Percentiles rank a stretch among this genome's conserved stretches.
phyloP scores from a whole-genome alignment of 2,797 vertebrate genomes.

The Hydrophis major region DNA sequence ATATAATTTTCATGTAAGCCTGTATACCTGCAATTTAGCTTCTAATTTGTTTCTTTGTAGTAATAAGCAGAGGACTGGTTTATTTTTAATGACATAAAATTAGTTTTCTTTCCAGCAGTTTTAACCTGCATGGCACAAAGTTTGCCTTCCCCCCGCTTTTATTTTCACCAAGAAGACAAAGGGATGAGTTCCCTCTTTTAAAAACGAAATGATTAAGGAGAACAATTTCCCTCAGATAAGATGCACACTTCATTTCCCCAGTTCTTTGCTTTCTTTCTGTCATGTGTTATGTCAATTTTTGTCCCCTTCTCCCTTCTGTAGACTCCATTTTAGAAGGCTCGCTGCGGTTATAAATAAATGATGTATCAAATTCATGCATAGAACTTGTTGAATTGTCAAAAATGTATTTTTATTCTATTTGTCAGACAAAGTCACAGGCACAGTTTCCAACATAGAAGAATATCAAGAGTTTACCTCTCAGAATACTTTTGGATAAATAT shows the following conservation, averaged over 20 bases:
- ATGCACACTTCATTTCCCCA: conserved; percentile 2
- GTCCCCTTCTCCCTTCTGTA: neutral
- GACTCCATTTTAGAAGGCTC: neutral
- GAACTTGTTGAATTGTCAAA: neutral
- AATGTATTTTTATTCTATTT: neutral
- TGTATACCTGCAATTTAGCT: neutral
- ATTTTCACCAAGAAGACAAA: conserved; percentile 42
- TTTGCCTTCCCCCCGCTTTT: neutral
- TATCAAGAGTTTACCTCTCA: neutral
- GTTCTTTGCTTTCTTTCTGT: conserved; percentile 14
- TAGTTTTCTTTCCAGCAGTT: conserved; percentile 35
- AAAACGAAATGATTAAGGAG: conserved; percentile 30
- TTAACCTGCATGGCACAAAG: conserved; percentile 49
- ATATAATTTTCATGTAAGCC: conserved; percentile 7
- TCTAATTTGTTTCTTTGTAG: conserved; percentile 18
- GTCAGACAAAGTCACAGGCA: neutral
- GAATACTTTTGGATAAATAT: neutral
- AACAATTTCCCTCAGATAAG: conserved; percentile 43
- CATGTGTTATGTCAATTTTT: neutral
- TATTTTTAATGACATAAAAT: conserved; percentile 32
- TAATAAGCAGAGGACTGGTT: conserved; percentile 18
- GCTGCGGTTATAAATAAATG: neutral
- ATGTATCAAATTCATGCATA: neutral
- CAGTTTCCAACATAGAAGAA: neutral
- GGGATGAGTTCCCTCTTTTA: neutral